phyloP scores from a whole-genome alignment of 2,888 invertebrate genomes.

The Apodemia mormo region DNA sequence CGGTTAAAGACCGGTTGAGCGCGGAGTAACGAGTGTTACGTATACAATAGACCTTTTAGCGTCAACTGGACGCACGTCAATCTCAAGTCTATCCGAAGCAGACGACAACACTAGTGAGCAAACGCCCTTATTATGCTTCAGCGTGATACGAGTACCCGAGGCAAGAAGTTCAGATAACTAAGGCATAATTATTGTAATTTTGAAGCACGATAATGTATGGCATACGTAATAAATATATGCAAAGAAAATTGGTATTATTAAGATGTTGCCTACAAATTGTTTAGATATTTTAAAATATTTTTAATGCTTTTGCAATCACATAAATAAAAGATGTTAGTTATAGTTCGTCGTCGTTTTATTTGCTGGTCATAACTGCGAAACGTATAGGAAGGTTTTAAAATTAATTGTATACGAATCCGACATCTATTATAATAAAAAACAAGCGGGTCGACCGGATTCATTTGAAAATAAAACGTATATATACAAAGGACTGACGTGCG shows the following conservation, averaged over 20 bases:
- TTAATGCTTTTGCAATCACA: constrained; percentile 8
- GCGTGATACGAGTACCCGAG: constrained; percentile 38
- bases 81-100: constrained; percentile 55
- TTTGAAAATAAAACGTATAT: constrained; percentile 78
- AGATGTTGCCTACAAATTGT: constrained; percentile 23
- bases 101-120: constrained; percentile 49
- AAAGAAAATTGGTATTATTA: constrained; percentile 28
- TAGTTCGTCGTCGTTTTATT: not conserved
- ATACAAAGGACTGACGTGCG: constrained; percentile 70
- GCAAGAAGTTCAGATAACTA: constrained; percentile 35
- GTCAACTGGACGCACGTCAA: constrained; percentile 76
- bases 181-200: constrained; percentile 40
- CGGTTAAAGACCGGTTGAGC: constrained; percentile 78
- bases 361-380: not conserved
- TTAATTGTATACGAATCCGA: constrained; percentile 63
- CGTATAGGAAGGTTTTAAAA: constrained; percentile 50
- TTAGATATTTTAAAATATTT: constrained; percentile 21
- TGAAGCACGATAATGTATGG: constrained; percentile 27
- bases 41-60: constrained; percentile 82
- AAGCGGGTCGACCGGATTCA: constrained; percentile 64
- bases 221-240: constrained; percentile 31
- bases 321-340: constrained; percentile 1
- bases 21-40: constrained; percentile 73
- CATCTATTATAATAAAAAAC: constrained; percentile 77
- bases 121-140: constrained; percentile 59